Conservation (phyloP, 2,113 vertebrate genomes). For the Syrmaticus mikado region DNA sequence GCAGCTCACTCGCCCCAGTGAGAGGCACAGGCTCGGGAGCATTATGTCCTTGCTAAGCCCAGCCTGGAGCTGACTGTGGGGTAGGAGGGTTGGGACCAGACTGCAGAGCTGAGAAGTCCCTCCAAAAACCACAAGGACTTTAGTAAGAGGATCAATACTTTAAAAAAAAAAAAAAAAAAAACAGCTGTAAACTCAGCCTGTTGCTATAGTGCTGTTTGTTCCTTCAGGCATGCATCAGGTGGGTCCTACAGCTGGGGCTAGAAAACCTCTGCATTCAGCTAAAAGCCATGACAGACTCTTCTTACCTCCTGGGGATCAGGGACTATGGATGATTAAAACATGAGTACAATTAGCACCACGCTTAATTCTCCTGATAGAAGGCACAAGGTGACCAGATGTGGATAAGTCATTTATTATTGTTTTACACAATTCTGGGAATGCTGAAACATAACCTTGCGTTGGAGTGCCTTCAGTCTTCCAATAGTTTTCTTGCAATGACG, state of each 20-base stretch:
- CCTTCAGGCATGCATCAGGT: neutral
- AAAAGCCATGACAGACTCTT: neutral
- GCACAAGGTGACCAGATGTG: slow-evolving; percentile 32
- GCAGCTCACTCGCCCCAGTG: neutral
- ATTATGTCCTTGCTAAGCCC: neutral
- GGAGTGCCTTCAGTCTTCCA: neutral
- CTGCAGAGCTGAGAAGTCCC: neutral
- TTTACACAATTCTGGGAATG: slow-evolving; percentile 16
- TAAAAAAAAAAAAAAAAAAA: neutral
- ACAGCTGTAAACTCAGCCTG: neutral
- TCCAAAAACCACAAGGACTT: slow-evolving; percentile 4
- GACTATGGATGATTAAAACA: neutral
- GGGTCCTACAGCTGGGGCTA: neutral
- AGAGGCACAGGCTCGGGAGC: neutral
- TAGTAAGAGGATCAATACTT: neutral
- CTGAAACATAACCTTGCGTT: neutral
- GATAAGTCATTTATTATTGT: neutral
- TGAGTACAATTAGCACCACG: neutral
- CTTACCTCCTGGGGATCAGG: neutral
- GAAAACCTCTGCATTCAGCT: neutral
- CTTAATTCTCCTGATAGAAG: neutral
- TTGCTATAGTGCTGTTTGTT: neutral
- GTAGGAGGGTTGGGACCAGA: neutral
- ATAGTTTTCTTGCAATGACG: neutral
- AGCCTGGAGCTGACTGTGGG: neutral